Base-by-base conservation (phyloP, 2,797 vertebrate genomes). In the Sebastes miniatus region DNA sequence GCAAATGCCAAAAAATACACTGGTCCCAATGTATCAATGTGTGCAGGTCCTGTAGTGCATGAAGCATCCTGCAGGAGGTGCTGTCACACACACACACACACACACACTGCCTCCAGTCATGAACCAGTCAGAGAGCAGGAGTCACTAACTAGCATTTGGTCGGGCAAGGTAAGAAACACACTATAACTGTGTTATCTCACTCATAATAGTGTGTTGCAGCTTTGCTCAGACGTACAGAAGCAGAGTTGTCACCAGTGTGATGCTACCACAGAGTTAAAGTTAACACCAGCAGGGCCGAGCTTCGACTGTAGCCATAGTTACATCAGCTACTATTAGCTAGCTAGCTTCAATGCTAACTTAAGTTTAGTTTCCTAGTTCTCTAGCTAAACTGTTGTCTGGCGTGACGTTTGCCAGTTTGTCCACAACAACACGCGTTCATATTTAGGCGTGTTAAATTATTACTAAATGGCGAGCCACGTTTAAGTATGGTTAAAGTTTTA, bases 141-240 rank as follows among this genome's bases (percentile, higher is more conserved):
- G 83, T 88, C 86, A 81, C n/a, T 77, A 71, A 81, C n/a, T 77
- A 71, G 61, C 39, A 52, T 54, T 81, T 70, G 39, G 63, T 76
- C n/a, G 36, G 22, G 47, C 20, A 93, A 76, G 91, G 91, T 92
- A 89, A 76, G 72, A 79, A 75, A 66, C n/a, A 18, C 16, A 14
- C 27, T 27, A 1, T 47, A 13, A 8, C 14, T 1, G 5, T 4
- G 6, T 32, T 14, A 3, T 6, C 10, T 2, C 18, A 11, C 3
- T 3, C 47, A 1, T 8, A 3, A 5, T 1, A 1, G 9, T 1
- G 2, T 9, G 14, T 2, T 18, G 18, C 2, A 18, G 16, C 20
- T 69, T 6, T 11, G 1, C 6, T 10, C 5, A 3, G 50, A 25
- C 0, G 16, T 1, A 1, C 8, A 39, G 14, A 25, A 29, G 4